Percentiles rank a stretch among this genome's conserved stretches.
These are phyloP conservation scores for Junco hyemalis DNA, from an alignment of 2,113 vertebrate genomes.

Conservation along the genomic window DNA sequence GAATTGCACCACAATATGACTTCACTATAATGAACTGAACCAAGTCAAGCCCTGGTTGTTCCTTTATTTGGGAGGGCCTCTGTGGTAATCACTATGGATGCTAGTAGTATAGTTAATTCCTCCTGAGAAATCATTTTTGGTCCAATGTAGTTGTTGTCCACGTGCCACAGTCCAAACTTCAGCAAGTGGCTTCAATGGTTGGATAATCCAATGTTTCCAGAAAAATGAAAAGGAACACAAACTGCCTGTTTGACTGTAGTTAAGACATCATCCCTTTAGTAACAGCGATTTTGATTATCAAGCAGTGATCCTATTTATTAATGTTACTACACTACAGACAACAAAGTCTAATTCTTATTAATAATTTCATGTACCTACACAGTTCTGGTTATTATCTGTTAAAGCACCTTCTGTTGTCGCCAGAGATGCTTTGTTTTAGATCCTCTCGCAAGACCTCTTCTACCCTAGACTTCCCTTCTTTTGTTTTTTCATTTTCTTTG, in stretches of 20 bases:
- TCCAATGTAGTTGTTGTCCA: neutral
- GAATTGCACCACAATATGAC: neutral
- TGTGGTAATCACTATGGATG: neutral
- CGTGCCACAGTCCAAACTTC: neutral
- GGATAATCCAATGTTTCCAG: neutral
- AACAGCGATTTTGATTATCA: neutral
- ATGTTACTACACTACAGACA: neutral
- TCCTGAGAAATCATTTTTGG: neutral
- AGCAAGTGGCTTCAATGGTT: neutral
- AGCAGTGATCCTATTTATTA: neutral
- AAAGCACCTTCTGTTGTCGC: slow-evolving; percentile 5
- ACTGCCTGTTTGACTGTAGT: neutral
- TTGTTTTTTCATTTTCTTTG: neutral
- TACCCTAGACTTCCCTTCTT: neutral
- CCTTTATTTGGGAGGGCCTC: neutral
- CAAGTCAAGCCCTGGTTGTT: neutral
- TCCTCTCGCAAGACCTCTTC: neutral
- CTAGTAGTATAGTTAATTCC: neutral
- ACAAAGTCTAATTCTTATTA: neutral
- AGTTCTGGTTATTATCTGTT: slow-evolving; percentile 35
- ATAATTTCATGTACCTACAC: neutral
- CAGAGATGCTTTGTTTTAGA: neutral
- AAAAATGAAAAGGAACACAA: neutral
- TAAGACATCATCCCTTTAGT: neutral
- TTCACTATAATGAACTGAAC: neutral